Evolutionary conservation across 1,140 invertebrate genomes (phyloP).

Genomic region (Trissolcus basalis): DNA sequence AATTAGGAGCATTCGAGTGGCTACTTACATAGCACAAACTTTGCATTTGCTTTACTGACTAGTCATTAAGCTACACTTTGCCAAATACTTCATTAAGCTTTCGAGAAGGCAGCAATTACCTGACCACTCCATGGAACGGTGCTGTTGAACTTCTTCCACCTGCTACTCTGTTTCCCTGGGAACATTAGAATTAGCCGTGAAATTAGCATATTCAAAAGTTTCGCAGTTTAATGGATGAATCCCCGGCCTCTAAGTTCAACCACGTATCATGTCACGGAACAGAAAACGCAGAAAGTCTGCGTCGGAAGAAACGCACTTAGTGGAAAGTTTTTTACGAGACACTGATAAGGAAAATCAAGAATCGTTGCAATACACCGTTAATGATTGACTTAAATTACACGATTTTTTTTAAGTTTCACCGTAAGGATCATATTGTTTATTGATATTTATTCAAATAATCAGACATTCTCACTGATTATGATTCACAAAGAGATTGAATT

Average conservation of each 20-base stretch:
- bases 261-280: conserved; percentile 56
- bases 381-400: conserved; percentile 50
- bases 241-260: conserved; percentile 51
- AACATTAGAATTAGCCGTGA: conserved; percentile 70
- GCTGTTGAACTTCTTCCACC: conserved; percentile 48
- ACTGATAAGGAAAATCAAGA: conserved; percentile 56
- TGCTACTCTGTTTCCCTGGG: conserved; percentile 60
- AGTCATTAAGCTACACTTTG: conserved; percentile 62
- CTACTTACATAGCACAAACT: conserved; percentile 56
- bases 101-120: conserved; percentile 62
- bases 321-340: conserved; percentile 58
- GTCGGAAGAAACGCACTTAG: conserved; percentile 54
- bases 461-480: too few species aligned
- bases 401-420: too few species aligned
- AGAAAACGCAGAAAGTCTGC: conserved; percentile 48
- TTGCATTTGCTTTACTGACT: conserved; percentile 57
- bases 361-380: conserved; percentile 49
- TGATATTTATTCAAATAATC: too few species aligned
- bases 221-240: conserved; percentile 69
- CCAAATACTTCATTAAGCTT: conserved; percentile 66
- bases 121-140: conserved; percentile 58
- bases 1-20: conserved; percentile 57
- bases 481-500: too few species aligned
- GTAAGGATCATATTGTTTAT: too few species aligned
- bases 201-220: conserved; percentile 73